Evolutionary conservation across 2,113 vertebrate species (phyloP).

Genomic region (Leptosomus discolor): DNA sequence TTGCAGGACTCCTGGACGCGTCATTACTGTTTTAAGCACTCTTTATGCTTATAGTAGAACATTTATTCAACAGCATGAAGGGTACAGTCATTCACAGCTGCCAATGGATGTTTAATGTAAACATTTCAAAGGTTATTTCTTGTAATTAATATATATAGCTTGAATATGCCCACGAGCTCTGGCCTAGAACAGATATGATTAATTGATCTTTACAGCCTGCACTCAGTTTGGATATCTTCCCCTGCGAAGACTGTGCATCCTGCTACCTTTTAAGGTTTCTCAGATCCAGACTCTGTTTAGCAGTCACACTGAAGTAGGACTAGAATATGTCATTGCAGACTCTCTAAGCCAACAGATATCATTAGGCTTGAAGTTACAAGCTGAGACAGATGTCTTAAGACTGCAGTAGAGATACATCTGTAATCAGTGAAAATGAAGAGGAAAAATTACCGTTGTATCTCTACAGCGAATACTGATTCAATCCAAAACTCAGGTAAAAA

Average conservation of each 20-base stretch:
- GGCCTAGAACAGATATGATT: neutral
- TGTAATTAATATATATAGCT: neutral
- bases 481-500: neutral
- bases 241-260: neutral
- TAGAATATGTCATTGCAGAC: constrained; percentile 14
- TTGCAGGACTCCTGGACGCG: neutral
- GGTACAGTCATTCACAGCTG: neutral
- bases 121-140: neutral
- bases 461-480: neutral
- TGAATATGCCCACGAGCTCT: neutral
- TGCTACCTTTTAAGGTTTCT: neutral
- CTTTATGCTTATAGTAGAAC: neutral
- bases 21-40: neutral
- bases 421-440: neutral
- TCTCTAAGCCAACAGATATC: constrained; percentile 9
- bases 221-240: neutral
- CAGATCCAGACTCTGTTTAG: neutral
- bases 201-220: neutral
- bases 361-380: constrained; percentile 14
- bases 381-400: constrained; percentile 29
- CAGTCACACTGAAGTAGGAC: neutral
- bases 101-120: neutral
- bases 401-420: neutral
- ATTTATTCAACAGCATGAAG: neutral
- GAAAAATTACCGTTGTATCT: neutral